phyloP scores from a whole-genome alignment of 1,140 invertebrate species.

The Drosophila sulfurigaster region DNA sequence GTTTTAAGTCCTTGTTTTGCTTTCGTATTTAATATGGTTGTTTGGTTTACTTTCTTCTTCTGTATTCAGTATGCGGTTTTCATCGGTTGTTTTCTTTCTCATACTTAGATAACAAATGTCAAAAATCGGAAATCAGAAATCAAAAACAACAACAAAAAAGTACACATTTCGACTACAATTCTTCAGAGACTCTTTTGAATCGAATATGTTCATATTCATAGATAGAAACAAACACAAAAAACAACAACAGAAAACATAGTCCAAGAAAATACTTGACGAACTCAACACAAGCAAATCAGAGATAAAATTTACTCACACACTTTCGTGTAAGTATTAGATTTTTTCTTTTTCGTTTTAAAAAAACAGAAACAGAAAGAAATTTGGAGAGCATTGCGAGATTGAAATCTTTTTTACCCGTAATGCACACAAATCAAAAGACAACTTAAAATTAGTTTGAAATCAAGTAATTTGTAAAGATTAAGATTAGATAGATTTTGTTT shows the following conservation, averaged over 20 bases:
- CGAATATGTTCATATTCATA: conserved; percentile 22
- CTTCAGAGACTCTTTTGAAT: conserved; percentile 8
- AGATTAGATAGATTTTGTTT: conserved; percentile 4
- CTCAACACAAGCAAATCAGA: conserved; percentile 73
- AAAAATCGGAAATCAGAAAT: conserved; percentile 25
- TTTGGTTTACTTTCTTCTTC: conserved; percentile 2
- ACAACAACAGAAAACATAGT: not conserved
- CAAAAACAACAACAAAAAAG: conserved; percentile 74
- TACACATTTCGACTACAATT: conserved; percentile 56
- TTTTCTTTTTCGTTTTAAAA: conserved; percentile 5
- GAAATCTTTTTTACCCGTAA: conserved; percentile 5
- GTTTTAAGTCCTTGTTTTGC: conserved; percentile 44
- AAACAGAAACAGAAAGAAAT: conserved; percentile 6
- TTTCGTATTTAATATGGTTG: conserved; percentile 11
- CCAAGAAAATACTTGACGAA: conserved; percentile 48
- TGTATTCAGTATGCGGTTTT: conserved; percentile 13
- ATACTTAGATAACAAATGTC: conserved; percentile 31
- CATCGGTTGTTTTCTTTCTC: conserved; percentile 35
- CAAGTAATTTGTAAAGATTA: conserved; percentile 1
- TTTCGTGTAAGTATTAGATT: conserved; percentile 8
- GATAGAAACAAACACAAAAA: conserved; percentile 3
- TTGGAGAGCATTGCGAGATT: conserved; percentile 26
- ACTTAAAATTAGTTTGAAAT: conserved; percentile 15
- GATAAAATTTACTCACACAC: conserved; percentile 39
- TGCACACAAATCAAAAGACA: conserved; percentile 16